A percentile compares a stretch with the other conserved stretches of the same genome.
phyloP scores from a whole-genome alignment of 2,888 invertebrate genomes.

The Lissocephala sabroskyi region DNA sequence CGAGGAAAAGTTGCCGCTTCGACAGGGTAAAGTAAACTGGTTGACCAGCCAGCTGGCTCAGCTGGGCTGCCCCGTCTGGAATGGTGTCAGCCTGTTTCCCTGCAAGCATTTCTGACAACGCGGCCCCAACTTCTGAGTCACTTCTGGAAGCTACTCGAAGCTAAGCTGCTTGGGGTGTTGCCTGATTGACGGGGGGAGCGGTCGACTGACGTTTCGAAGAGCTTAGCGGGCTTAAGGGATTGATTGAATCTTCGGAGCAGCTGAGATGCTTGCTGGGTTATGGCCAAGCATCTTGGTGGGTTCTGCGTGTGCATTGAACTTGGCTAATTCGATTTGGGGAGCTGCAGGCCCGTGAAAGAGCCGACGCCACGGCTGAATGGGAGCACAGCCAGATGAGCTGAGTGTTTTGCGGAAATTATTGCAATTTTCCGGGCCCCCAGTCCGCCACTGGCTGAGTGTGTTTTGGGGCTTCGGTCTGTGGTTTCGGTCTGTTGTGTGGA shows the following conservation, averaged over 20 bases:
- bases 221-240: conserved; percentile 16
- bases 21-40: conserved; percentile 44
- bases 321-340: conserved; percentile 21
- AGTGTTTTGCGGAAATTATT: conserved; percentile 48
- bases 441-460: conserved; percentile 5
- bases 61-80: conserved; percentile 37
- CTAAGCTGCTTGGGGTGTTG: too few relatives aligned
- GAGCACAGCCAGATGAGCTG: too few relatives aligned
- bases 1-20: conserved; percentile 55
- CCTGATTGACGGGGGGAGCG: not conserved
- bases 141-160: too few relatives aligned
- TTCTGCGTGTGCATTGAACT: conserved; percentile 35
- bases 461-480: not conserved
- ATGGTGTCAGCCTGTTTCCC: not conserved
- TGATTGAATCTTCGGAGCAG: too few relatives aligned
- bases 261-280: too few relatives aligned
- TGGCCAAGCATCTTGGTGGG: too few relatives aligned
- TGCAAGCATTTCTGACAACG: not conserved
- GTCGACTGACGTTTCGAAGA: not conserved
- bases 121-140: too few relatives aligned
- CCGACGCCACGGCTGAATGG: not conserved
- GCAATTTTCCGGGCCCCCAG: conserved; percentile 35
- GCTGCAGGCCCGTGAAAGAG: conserved; percentile 16
- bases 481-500: conserved; percentile 15
- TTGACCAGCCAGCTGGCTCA: conserved; percentile 49